phyloP scores from a whole-genome alignment of 2,797 vertebrate genomes.

The Fistularia tabacaria region DNA sequence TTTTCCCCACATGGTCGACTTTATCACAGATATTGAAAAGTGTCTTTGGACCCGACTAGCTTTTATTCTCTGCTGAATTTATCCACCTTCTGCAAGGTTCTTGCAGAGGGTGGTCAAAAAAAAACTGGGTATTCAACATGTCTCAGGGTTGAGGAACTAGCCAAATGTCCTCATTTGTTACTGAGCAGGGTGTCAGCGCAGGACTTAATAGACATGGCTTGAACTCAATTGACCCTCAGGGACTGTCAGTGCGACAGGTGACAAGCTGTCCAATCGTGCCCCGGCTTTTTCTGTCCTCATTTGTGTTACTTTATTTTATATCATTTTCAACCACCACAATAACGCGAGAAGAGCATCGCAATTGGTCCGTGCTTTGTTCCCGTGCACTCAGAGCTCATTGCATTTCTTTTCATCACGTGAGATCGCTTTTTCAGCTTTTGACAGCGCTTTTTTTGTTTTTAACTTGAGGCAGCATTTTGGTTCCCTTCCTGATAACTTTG shows the following conservation, averaged over 20 bases:
- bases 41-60: neutral
- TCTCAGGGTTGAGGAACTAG: conserved; percentile 20
- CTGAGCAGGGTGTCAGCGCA: conserved; percentile 24
- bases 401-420: no score
- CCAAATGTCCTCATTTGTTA: conserved; percentile 17
- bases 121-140: conserved; percentile 28
- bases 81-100: neutral
- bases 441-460: no score
- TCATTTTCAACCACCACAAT: neutral
- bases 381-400: no score
- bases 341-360: no score
- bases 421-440: no score
- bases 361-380: no score
- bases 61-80: neutral
- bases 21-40: neutral
- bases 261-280: conserved; percentile 13
- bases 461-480: no score
- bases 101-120: neutral
- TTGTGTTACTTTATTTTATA: neutral
- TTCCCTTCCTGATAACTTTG: no score
- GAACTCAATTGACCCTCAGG: conserved; percentile 18
- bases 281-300: neutral
- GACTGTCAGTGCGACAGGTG: conserved; percentile 11
- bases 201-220: conserved; percentile 38
- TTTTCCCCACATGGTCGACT: neutral